A percentile compares a stretch with the other conserved stretches of the same genome.
These are phyloP conservation scores for Lithophane leautieri DNA, from an alignment of 2,888 invertebrate species.

Conservation along the genomic window DNA sequence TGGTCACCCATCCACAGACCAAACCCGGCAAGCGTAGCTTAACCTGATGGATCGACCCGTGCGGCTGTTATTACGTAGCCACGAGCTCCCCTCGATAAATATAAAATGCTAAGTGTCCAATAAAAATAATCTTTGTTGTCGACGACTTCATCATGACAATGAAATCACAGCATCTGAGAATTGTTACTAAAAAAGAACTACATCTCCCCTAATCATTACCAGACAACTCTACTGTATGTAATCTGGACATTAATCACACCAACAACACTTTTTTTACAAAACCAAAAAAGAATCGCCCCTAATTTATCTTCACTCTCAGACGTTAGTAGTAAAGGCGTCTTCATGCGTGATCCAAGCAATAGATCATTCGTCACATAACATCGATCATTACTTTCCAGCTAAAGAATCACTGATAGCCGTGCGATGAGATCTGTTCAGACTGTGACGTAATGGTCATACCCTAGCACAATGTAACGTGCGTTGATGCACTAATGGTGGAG, in stretches of 20 bases:
- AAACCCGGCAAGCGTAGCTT: no score
- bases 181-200: neutral
- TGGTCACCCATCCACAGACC: no score
- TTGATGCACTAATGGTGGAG: conserved; percentile 24
- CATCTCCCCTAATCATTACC: neutral
- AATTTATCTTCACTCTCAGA: conserved; percentile 8
- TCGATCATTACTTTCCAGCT: conserved; percentile 29
- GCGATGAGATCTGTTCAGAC: conserved; percentile 20
- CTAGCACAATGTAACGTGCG: conserved; percentile 24
- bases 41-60: no score
- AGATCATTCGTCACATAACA: conserved; percentile 28
- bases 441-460: conserved; percentile 37
- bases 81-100: no score
- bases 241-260: conserved; percentile 7
- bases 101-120: no score
- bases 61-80: no score
- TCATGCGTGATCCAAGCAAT: conserved; percentile 21
- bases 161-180: neutral
- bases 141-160: neutral
- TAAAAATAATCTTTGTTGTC: neutral
- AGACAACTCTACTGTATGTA: neutral
- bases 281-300: neutral
- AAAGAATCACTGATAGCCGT: conserved; percentile 19
- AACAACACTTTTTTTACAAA: neutral
- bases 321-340: conserved; percentile 21